Percentiles rank a stretch among this genome's conserved stretches.
Conservation (phyloP, 2,888 invertebrate species). For the Reticulitermes lucifugus region DNA sequence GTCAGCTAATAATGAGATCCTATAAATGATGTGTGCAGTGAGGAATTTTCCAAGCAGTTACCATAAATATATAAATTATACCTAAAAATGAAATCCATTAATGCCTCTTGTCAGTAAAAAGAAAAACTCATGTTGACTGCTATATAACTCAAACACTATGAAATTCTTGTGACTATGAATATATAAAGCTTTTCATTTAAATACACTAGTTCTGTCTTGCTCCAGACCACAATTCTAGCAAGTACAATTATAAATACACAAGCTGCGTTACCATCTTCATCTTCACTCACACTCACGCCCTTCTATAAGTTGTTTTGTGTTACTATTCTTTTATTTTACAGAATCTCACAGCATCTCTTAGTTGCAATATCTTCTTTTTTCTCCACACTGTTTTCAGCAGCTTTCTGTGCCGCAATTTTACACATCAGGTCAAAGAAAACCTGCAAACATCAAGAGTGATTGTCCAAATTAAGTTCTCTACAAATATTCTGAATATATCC, state of each 20-base stretch:
- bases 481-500: background rate
- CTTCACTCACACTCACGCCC: background rate
- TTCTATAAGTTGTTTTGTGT: background rate
- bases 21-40: constrained; percentile 7
- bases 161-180: constrained; percentile 19
- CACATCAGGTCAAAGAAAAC: constrained; percentile 66
- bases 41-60: background rate
- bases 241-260: constrained; percentile 18
- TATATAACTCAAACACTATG: background rate
- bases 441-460: constrained; percentile 55
- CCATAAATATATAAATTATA: background rate
- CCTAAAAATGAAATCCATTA: background rate
- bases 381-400: constrained; percentile 45
- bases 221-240: background rate
- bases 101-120: constrained; percentile 3
- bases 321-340: constrained; percentile 32
- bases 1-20: background rate
- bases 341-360: constrained; percentile 43
- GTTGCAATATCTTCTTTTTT: constrained; percentile 44
- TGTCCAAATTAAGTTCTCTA: background rate
- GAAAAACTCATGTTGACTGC: background rate
- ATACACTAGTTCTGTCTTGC: background rate
- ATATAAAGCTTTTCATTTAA: constrained; percentile 27
- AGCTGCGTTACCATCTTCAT: background rate
- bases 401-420: constrained; percentile 64